phyloP scores from a whole-genome alignment of 2,888 invertebrate genomes.

The Torymus aiolomorphi region DNA sequence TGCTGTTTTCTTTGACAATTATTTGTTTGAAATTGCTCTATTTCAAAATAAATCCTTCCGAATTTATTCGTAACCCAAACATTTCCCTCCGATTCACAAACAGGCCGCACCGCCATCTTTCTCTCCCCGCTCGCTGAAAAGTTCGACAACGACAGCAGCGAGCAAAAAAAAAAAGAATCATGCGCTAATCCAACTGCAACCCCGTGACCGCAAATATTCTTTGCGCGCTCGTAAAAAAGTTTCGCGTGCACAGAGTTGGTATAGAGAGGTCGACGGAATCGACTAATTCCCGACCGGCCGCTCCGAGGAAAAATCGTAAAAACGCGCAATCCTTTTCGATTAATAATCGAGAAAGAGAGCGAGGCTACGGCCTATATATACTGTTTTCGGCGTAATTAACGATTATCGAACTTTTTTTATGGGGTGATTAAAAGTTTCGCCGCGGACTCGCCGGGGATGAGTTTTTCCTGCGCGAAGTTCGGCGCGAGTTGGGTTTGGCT shows the following conservation, averaged over 20 bases:
- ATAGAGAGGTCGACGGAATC: slow-evolving; percentile 6
- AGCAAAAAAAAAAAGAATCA: not conserved
- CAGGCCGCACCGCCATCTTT: too few species aligned
- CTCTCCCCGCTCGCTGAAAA: too few species aligned
- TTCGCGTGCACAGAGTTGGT: not conserved
- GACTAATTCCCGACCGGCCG: slow-evolving; percentile 20
- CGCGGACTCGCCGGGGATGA: not conserved
- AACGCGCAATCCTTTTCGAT: slow-evolving; percentile 26
- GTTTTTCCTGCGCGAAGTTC: too few species aligned
- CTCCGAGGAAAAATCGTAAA: slow-evolving; percentile 19
- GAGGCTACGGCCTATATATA: not conserved
- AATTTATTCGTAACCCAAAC: too few species aligned
- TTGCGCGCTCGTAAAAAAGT: slow-evolving; percentile 34
- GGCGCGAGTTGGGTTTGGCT: too few species aligned
- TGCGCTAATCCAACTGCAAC: slow-evolving; percentile 24
- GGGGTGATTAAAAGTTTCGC: slow-evolving; percentile 38
- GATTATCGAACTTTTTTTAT: slow-evolving; percentile 37
- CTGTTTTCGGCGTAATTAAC: slow-evolving; percentile 40
- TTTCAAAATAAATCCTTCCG: too few species aligned
- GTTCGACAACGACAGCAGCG: not conserved
- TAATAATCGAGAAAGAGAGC: slow-evolving; percentile 22
- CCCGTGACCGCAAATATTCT: slow-evolving; percentile 35
- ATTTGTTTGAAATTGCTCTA: too few species aligned
- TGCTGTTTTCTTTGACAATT: too few species aligned
- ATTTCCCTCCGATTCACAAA: too few species aligned